Evolutionary conservation across 2,888 invertebrate species (phyloP).

Genomic region (Gerris lacustris): DNA sequence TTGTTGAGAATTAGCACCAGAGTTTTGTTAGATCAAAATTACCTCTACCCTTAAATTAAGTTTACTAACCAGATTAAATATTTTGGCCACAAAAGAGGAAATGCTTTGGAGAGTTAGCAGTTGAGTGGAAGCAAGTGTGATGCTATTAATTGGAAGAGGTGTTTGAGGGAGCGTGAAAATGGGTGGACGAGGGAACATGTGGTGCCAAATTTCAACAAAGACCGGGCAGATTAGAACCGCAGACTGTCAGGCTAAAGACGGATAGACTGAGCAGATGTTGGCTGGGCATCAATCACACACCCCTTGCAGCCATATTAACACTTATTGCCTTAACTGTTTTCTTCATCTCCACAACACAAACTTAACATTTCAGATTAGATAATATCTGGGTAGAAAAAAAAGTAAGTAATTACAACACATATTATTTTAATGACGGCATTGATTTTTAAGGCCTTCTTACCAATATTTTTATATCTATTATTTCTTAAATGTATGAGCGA

Average conservation of each 20-base stretch:
- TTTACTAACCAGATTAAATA: background rate
- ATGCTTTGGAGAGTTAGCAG: background rate
- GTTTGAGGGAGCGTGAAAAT: conserved; percentile 1
- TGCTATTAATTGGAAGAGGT: background rate
- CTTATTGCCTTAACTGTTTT: background rate
- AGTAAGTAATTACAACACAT: too few species aligned
- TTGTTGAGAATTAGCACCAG: too few species aligned
- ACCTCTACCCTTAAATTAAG: background rate
- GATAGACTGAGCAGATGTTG: conserved; percentile 3
- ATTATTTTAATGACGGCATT: too few species aligned
- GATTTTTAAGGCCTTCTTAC: too few species aligned
- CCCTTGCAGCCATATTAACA: background rate
- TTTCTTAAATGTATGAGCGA: too few species aligned
- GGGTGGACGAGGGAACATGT: background rate
- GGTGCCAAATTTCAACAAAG: background rate
- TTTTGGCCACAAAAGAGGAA: background rate
- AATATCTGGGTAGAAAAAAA: too few species aligned
- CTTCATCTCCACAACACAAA: too few species aligned
- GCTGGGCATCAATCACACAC: background rate
- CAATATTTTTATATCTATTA: too few species aligned
- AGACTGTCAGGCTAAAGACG: background rate
- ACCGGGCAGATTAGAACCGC: background rate
- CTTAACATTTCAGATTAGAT: too few species aligned
- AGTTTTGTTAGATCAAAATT: too few species aligned
- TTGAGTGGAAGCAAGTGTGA: background rate